Evolutionary conservation across 2,888 invertebrate genomes (phyloP).

Genomic region (Dasypolia templi): DNA sequence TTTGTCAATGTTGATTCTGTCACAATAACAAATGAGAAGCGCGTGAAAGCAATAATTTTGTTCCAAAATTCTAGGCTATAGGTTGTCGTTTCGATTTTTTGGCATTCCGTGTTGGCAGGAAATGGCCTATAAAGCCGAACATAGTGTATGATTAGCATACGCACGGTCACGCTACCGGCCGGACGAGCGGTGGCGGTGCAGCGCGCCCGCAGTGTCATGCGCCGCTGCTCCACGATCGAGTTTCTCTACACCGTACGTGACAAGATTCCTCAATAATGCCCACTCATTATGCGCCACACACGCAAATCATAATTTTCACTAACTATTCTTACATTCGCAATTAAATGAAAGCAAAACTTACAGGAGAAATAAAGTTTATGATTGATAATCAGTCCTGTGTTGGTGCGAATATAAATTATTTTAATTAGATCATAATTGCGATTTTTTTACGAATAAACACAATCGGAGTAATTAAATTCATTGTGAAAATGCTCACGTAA

Average conservation of each 20-base stretch:
- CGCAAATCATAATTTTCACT: conserved; percentile 73
- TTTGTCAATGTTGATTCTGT: conserved; percentile 29
- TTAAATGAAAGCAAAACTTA: conserved; percentile 58
- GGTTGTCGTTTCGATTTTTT: conserved; percentile 70
- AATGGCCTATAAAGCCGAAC: conserved; percentile 82
- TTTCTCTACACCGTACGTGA: conserved; percentile 82
- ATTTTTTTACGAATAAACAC: neutral
- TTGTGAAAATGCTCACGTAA: neutral
- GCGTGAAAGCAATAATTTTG: conserved; percentile 65
- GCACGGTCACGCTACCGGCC: conserved; percentile 76
- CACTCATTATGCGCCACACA: conserved; percentile 59
- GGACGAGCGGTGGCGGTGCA: conserved; percentile 59
- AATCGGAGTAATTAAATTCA: conserved; percentile 1
- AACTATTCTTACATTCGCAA: conserved; percentile 67
- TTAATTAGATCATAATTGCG: conserved; percentile 1
- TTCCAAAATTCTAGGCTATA: conserved; percentile 68
- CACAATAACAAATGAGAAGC: conserved; percentile 50
- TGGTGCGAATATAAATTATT: conserved; percentile 27
- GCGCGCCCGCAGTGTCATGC: conserved; percentile 64
- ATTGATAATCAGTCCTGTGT: conserved; percentile 25
- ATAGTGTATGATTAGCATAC: conserved; percentile 79
- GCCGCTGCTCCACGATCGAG: conserved; percentile 66
- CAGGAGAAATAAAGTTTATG: conserved; percentile 24
- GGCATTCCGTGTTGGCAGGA: conserved; percentile 80
- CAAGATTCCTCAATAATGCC: conserved; percentile 70